Evolutionary conservation across 2,888 invertebrate genomes (phyloP).

Genomic region (Belgica antarctica): DNA sequence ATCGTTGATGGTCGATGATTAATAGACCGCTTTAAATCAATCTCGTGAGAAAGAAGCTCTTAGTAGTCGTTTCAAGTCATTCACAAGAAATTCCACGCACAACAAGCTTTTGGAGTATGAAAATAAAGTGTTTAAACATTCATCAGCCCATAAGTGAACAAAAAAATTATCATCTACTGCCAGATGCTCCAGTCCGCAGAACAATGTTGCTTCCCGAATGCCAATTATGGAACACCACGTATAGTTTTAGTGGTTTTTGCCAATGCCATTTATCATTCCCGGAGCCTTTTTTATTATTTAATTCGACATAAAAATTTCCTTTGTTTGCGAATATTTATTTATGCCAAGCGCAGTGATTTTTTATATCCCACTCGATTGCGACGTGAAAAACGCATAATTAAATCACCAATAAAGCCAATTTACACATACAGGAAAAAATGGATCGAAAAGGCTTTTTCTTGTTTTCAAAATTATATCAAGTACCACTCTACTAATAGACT

Average conservation of each 20-base stretch:
- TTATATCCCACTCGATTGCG: background rate
- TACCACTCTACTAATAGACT: no score
- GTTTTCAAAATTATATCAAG: no score
- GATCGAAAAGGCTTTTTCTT: background rate
- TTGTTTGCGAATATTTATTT: conserved; percentile 11
- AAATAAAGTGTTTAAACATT: conserved; percentile 21
- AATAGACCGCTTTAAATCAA: conserved; percentile 8
- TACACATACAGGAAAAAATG: no score
- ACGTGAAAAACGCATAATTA: conserved; percentile 34
- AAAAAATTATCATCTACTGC: conserved; percentile 27
- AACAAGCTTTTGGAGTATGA: background rate
- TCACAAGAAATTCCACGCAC: background rate
- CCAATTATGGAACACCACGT: conserved; percentile 42
- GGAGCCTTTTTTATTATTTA: conserved; percentile 12
- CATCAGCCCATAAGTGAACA: conserved; percentile 22
- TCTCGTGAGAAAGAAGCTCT: background rate
- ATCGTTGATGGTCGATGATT: conserved; percentile 26
- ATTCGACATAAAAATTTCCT: conserved; percentile 23
- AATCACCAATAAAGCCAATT: conserved; percentile 42
- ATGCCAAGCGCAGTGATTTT: background rate
- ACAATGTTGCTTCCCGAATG: background rate
- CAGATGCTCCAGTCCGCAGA: conserved; percentile 30
- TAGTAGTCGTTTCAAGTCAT: no score
- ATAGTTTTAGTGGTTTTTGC: conserved; percentile 37
- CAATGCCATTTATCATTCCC: conserved; percentile 36